phyloP scores from a whole-genome alignment of 2,888 invertebrate genomes.

The Archips xylosteana region DNA sequence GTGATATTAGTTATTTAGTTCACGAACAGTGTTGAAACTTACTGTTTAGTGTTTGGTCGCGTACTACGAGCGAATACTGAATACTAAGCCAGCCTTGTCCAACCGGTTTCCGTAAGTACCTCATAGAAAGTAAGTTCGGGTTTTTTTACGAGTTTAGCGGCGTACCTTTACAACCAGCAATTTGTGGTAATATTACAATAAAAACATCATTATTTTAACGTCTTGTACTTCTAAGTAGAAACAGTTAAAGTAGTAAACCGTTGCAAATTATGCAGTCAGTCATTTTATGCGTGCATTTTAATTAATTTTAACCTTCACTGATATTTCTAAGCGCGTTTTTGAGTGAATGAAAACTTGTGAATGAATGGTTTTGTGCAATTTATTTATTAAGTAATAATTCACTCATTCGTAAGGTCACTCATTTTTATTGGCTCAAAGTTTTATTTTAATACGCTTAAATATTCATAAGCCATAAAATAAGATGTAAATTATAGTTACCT shows the following conservation, averaged over 20 bases:
- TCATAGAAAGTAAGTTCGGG: constrained; percentile 61
- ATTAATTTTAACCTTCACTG: constrained; percentile 27
- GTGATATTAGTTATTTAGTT: constrained; percentile 52
- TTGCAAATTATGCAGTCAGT: constrained; percentile 10
- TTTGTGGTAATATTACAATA: constrained; percentile 22
- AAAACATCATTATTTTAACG: constrained; percentile 15
- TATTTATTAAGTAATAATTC: not conserved
- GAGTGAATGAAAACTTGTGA: constrained; percentile 29
- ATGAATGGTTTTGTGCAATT: constrained; percentile 29
- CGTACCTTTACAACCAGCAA: not conserved
- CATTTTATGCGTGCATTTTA: constrained; percentile 8
- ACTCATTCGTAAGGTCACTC: not conserved
- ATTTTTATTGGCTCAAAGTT: constrained; percentile 1
- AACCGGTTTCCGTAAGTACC: constrained; percentile 64
- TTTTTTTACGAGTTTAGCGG: constrained; percentile 25
- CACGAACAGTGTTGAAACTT: constrained; percentile 52
- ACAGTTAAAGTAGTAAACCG: constrained; percentile 24
- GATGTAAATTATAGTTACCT: not conserved
- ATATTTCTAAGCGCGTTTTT: constrained; percentile 18
- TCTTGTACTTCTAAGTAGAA: not conserved
- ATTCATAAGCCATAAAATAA: not conserved
- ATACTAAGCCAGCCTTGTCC: constrained; percentile 51
- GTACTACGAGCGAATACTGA: constrained; percentile 25
- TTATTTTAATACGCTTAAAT: not conserved
- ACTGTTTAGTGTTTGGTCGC: constrained; percentile 34